phyloP scores from a whole-genome alignment of 2,888 invertebrate genomes.

The Spodoptera exigua region DNA sequence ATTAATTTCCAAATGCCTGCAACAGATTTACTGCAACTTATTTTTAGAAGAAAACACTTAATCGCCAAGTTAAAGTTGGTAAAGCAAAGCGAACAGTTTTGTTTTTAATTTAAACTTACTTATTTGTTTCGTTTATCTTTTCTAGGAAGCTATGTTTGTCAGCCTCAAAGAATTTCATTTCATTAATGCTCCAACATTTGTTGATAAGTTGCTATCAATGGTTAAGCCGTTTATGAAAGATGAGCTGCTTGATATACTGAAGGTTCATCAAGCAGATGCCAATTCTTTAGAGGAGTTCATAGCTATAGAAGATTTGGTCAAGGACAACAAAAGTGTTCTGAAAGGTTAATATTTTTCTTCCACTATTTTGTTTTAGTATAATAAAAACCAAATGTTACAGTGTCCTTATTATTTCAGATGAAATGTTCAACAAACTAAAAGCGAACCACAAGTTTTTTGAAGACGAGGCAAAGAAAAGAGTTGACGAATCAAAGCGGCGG shows the following conservation, averaged over 20 bases:
- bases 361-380: too few relatives aligned
- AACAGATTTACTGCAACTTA: constrained; percentile 26
- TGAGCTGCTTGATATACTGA: constrained; percentile 86
- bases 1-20: constrained; percentile 30
- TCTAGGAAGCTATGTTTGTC: constrained; percentile 91
- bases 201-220: constrained; percentile 91
- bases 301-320: constrained; percentile 87
- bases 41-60: constrained; percentile 21
- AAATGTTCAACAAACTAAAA: constrained; percentile 67
- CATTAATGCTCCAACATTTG: constrained; percentile 91
- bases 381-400: background rate
- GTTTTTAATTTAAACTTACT: constrained; percentile 11
- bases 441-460: constrained; percentile 68
- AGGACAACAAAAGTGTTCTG: constrained; percentile 81
- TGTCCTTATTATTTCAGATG: constrained; percentile 63
- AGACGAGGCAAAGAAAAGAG: constrained; percentile 70
- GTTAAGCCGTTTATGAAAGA: constrained; percentile 93
- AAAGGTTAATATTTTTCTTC: constrained; percentile 57
- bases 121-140: constrained; percentile 24
- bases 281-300: constrained; percentile 86
- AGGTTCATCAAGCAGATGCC: constrained; percentile 84
- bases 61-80: constrained; percentile 5
- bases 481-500: constrained; percentile 69
- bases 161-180: constrained; percentile 91
- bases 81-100: constrained; percentile 5